Base-by-base conservation (phyloP, 2,888 invertebrate genomes). In the Zaprionus obscuricornis region DNA sequence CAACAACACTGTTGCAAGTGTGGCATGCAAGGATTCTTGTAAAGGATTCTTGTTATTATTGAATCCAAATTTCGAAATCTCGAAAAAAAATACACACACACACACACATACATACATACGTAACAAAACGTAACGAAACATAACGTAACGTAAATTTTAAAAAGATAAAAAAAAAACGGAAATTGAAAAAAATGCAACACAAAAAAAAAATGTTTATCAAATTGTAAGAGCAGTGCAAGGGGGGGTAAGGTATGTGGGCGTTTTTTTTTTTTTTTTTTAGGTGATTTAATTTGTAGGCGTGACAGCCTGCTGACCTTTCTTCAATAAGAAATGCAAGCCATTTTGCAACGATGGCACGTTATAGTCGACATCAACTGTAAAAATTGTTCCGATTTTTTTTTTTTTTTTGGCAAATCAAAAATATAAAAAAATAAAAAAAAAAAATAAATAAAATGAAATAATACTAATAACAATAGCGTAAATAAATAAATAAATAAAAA, bases 261-360 rank as follows among this genome's bases (percentile, higher is more conserved):
- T 33, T 26, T 42, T 7, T 8, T 17, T 43, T 24, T 2, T 3
- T 11, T 5, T 7, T 0, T 4, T 20, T 3, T n/a, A 10, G 29
- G 3, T 11, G 10, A 33, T 40, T 31, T 26, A 24, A 26, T 33
- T 22, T 33, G 40, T 40, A 43, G 57, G 8, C 6, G 36, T 1
- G 10, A 24, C 5, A 6, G 39, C 34, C 42, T 49, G 67, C 64
- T 74, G 82, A 90, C 90, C 90, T 90, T 89, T 89, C 63, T 69
- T 84, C 82, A 90, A 92, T 84, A 90, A 92, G 91, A 93, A 93
- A 89, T 92, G 92, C 92, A 94, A 92, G 91, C 93, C 94, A 89
- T 93, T 93, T 92, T 93, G 92, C 91, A 94, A 93, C 88, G 94
- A 93, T 89, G 93, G 92, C 91, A 94, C 93, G 91, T 93, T 92